Conservation (phyloP, 2,113 vertebrate genomes). For the Centropristis striata region DNA sequence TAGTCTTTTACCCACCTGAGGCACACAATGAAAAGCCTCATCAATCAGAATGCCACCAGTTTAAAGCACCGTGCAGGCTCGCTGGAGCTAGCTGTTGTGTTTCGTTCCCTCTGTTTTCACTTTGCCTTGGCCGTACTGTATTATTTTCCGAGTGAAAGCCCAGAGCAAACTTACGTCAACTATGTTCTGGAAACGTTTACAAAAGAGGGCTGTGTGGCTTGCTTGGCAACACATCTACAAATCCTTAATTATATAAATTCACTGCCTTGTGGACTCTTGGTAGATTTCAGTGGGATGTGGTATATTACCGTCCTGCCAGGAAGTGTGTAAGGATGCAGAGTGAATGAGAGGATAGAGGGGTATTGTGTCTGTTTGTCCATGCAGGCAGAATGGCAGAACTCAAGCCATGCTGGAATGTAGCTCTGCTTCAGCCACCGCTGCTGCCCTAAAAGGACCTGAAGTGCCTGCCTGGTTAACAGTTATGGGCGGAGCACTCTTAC, state of each 20-base stretch:
- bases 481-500: slow-evolving; percentile 34
- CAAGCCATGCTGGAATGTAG: slow-evolving; percentile 38
- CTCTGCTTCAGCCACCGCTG: slow-evolving; percentile 19
- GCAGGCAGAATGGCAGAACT: slow-evolving; percentile 54
- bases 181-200: slow-evolving; percentile 75
- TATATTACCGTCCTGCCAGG: slow-evolving; percentile 59
- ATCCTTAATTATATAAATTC: slow-evolving; percentile 68
- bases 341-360: slow-evolving; percentile 63
- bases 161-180: slow-evolving; percentile 55
- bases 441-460: slow-evolving; percentile 71
- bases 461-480: slow-evolving; percentile 49
- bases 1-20: neutral
- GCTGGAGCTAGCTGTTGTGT: neutral
- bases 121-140: slow-evolving; percentile 40
- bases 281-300: slow-evolving; percentile 67
- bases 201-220: slow-evolving; percentile 64
- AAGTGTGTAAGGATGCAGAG: slow-evolving; percentile 53
- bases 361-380: slow-evolving; percentile 65
- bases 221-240: slow-evolving; percentile 67
- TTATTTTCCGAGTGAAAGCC: slow-evolving; percentile 52
- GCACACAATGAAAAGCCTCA: slow-evolving; percentile 27
- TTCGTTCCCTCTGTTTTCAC: slow-evolving; percentile 45
- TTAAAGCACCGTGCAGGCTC: slow-evolving; percentile 17
- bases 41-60: slow-evolving; percentile 6
- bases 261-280: slow-evolving; percentile 41